Percentiles rank a stretch among this genome's conserved stretches.
These are phyloP conservation scores for Drosophila melanogaster DNA, from an alignment of 1,140 invertebrate species.

Conservation along the genomic window Release_6_plus_ISO1_MT NC_004354.4:8738001-8738500, in stretches of 20 bases:
- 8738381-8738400: too few relatives aligned
- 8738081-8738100: slow-evolving; percentile 12
- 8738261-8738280: slow-evolving; percentile 29
- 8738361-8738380: too few relatives aligned
- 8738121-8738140: neutral
- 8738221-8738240: slow-evolving; percentile 69
- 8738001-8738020: slow-evolving; percentile 85
- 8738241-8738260: slow-evolving; percentile 46
- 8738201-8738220: slow-evolving; percentile 48
- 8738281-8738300: neutral
- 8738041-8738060: slow-evolving; percentile 85
- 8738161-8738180: slow-evolving; percentile 58
- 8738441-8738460: too few relatives aligned
- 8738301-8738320: neutral
- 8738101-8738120: neutral
- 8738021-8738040: slow-evolving; percentile 85
- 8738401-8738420: too few relatives aligned
- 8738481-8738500: too few relatives aligned
- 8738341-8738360: too few relatives aligned
- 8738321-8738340: neutral
- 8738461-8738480: too few relatives aligned
- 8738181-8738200: slow-evolving; percentile 8
- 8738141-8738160: slow-evolving; percentile 65
- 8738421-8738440: too few relatives aligned
- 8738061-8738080: slow-evolving; percentile 45